phyloP scores from a whole-genome alignment of 2,113 vertebrate genomes.

The Panthera uncia region DNA sequence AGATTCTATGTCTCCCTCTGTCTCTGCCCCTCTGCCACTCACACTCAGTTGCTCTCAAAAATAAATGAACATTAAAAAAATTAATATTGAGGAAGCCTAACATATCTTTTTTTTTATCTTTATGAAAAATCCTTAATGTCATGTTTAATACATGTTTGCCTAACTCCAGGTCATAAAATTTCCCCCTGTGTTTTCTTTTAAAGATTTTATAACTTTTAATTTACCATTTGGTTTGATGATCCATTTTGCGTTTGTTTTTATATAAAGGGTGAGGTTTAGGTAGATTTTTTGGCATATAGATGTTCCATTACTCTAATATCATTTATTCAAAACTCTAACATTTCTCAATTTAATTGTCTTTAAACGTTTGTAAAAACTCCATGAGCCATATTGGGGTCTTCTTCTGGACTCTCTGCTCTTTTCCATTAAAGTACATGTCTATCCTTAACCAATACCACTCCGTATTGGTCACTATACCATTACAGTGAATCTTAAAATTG shows the following conservation, averaged over 20 bases:
- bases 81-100: neutral
- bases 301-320: neutral
- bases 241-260: neutral
- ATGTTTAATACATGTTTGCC: neutral
- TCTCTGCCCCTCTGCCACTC: too few species aligned
- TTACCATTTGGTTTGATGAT: neutral
- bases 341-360: neutral
- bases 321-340: neutral
- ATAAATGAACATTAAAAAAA: neutral
- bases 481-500: neutral
- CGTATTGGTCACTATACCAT: neutral
- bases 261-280: neutral
- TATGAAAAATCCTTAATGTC: neutral
- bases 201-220: neutral
- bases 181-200: neutral
- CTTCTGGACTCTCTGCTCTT: neutral
- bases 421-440: neutral
- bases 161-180: neutral
- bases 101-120: neutral
- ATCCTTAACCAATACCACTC: neutral
- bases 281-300: neutral
- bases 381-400: neutral
- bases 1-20: too few species aligned
- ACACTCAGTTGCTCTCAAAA: too few species aligned
- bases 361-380: neutral